A percentile compares a stretch with the other conserved stretches of the same genome.
Evolutionary conservation across 2,888 invertebrate genomes (phyloP).

Genomic region (Xestia rhomboidea): DNA sequence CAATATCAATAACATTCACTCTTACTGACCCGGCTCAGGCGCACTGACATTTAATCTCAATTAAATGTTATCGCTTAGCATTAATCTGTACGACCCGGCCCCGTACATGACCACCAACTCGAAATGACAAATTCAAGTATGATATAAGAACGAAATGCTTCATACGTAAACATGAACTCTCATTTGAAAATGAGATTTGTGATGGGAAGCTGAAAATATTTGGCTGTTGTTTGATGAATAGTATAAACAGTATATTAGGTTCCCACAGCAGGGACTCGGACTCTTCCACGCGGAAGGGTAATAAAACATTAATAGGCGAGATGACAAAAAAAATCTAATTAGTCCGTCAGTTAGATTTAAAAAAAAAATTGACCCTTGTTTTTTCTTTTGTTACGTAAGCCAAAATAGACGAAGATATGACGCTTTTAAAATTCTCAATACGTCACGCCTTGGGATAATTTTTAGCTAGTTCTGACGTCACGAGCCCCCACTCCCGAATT

Average conservation of each 20-base stretch:
- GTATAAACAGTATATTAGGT: neutral
- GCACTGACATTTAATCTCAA: conserved; percentile 47
- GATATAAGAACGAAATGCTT: conserved; percentile 39
- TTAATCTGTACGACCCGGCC: conserved; percentile 36
- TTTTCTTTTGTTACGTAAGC: no score
- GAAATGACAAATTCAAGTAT: conserved; percentile 22
- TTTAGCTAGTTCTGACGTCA: no score
- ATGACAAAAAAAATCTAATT: no score
- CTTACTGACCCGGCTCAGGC: conserved; percentile 30
- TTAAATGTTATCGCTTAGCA: conserved; percentile 49
- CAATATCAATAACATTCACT: conserved; percentile 43
- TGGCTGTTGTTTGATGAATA: neutral
- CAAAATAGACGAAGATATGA: no score
- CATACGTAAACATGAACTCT: conserved; percentile 37
- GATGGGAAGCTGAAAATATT: conserved; percentile 3
- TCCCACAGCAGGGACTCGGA: neutral
- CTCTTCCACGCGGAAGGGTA: no score
- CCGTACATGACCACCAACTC: conserved; percentile 14
- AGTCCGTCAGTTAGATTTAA: no score
- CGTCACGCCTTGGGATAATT: no score
- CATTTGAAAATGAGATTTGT: conserved; percentile 7
- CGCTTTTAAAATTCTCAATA: no score
- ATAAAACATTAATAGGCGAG: no score
- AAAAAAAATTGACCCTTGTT: no score
- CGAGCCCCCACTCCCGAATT: no score